phyloP scores from a whole-genome alignment of 1,140 invertebrate species.

The Globodera rostochiensis region DNA sequence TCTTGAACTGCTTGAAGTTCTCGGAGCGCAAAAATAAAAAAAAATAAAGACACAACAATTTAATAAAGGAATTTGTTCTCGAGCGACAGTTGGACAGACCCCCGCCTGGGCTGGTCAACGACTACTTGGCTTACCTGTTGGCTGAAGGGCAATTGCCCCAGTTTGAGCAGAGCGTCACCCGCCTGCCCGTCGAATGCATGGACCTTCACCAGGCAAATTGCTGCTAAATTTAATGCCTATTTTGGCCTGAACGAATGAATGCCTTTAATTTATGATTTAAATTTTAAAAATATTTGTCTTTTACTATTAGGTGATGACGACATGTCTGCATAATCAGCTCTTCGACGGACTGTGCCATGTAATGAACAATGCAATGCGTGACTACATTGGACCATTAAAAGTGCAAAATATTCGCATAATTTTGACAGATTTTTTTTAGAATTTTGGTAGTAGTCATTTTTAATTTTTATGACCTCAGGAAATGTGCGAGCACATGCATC shows the following conservation, averaged over 20 bases:
- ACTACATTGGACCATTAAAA: conserved; percentile 81
- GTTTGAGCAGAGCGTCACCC: conserved; percentile 79
- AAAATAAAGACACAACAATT: background rate
- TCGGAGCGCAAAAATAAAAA: background rate
- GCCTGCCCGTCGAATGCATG: conserved; percentile 80
- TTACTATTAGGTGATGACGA: conserved; percentile 71
- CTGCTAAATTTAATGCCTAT: background rate
- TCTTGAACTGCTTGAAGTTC: conserved; percentile 68
- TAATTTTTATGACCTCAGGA: conserved; percentile 40
- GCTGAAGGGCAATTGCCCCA: conserved; percentile 69
- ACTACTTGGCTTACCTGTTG: conserved; percentile 70
- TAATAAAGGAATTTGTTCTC: conserved; percentile 69
- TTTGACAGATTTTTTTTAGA: no score
- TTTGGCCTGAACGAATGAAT: background rate
- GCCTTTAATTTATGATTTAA: background rate
- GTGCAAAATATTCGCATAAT: conserved; percentile 71
- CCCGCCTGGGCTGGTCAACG: conserved; percentile 70
- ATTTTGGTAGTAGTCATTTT: conserved; percentile 52
- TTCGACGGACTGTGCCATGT: conserved; percentile 87
- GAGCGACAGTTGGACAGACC: conserved; percentile 69
- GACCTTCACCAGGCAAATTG: conserved; percentile 80
- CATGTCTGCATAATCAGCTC: conserved; percentile 78
- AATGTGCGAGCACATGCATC: conserved; percentile 56
- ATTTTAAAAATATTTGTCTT: no score
- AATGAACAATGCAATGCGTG: conserved; percentile 80